Evolutionary conservation across 2,888 invertebrate species (phyloP).

Genomic region (Dryocosmus kuriphilus): DNA sequence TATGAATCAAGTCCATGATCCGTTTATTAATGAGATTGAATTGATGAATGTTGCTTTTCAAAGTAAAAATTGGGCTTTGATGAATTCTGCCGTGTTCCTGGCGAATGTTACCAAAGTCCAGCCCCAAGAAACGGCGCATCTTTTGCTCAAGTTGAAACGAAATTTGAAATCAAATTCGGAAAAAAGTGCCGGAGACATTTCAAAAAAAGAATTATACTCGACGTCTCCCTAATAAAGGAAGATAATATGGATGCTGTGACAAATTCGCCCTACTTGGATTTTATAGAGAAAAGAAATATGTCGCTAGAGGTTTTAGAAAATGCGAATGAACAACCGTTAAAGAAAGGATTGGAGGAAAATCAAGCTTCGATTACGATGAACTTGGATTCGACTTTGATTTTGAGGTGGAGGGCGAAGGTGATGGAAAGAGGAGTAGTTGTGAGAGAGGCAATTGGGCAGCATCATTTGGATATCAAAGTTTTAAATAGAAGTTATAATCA

Average conservation of each 20-base stretch:
- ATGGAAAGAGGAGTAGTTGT: constrained; percentile 80
- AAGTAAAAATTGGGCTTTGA: constrained; percentile 82
- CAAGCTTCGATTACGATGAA: constrained; percentile 62
- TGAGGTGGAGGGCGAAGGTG: constrained; percentile 80
- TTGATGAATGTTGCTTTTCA: constrained; percentile 81
- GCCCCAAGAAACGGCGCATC: constrained; percentile 79
- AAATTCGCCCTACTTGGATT: constrained; percentile 76
- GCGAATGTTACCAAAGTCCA: constrained; percentile 74
- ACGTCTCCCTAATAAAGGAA: constrained; percentile 70
- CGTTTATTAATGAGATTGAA: constrained; percentile 80
- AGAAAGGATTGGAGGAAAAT: constrained; percentile 55
- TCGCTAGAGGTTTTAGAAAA: constrained; percentile 62
- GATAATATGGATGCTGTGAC: constrained; percentile 62
- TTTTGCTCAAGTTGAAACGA: constrained; percentile 78
- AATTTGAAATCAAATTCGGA: background rate
- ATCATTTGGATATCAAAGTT: constrained; percentile 82
- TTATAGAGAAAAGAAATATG: constrained; percentile 77
- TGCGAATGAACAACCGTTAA: constrained; percentile 59
- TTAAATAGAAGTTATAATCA: constrained; percentile 80
- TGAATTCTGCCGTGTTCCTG: constrained; percentile 73
- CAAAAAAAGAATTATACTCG: constrained; percentile 66
- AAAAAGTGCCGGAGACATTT: background rate
- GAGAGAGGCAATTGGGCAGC: constrained; percentile 84
- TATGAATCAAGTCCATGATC: constrained; percentile 83
- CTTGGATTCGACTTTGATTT: constrained; percentile 72